Evolutionary conservation across 2,888 invertebrate genomes (phyloP), one percentile per base, ranked within the genome.

Genomic region (Sphaerophoria taeniata): DNA sequence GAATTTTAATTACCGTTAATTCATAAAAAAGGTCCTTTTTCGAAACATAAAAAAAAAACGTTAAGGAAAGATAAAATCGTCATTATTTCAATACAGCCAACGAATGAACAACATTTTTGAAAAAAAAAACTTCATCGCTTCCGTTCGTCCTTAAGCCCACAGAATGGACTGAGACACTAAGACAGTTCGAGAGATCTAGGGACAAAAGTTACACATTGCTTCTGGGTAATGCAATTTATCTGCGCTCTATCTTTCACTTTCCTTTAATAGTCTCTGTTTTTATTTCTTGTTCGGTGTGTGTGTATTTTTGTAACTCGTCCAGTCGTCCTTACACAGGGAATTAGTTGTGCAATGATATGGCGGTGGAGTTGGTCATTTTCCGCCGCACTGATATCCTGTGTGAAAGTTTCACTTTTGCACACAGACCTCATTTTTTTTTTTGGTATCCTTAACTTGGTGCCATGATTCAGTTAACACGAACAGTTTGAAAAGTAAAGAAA

Each of bases 1-100:
- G 56, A 51, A 45, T 81, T 84, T 85, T 85, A 81, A 85, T 85
- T 85, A 85, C 85, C 81, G 56, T 85, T 81, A 85, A 85, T 81
- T 61, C 63, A 81, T 73, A 77, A 81, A 77, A 85, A 81, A 85
- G 72, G 72, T 73, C 43, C 43, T 43, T 43, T 43, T 43, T 43
- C 9, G 11, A 14, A 39, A 60, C 11, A 39, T 16, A 24, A 39
- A 12, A 39, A n/a, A n/a, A 36, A 69, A 65, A 36, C 33, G 47
- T 49, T 49, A 43, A 63, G 45, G 70, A 43, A 72, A 73, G 85
- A 85, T 85, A 85, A 81, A 85, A 85, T 77, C 81, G 81, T 85
- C 85, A 85, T 85, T 85, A 85, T 81, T 76, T 85, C 85, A 85
- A 58, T 76, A 70, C 65, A 65, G 65, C 33, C 6, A 65, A 65